Percentiles rank a stretch among this genome's conserved stretches.
Conservation (phyloP, 2,797 vertebrate genomes). For the Enteromius anoplus region DNA sequence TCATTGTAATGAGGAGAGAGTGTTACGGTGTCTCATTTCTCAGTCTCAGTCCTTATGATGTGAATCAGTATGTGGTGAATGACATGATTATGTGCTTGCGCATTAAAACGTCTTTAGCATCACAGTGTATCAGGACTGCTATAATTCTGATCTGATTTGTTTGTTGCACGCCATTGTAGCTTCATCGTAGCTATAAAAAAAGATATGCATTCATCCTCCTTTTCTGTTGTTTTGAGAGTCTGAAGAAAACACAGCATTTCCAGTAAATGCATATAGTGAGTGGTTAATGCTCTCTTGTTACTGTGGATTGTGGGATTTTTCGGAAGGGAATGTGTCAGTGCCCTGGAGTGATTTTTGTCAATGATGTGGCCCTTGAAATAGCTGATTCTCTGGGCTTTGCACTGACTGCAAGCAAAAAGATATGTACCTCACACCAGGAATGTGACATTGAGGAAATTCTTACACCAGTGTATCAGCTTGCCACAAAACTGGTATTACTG, state of each 20-base stretch:
- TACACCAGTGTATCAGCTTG: background rate
- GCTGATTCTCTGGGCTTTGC: background rate
- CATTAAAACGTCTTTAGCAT: background rate
- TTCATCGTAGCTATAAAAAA: background rate
- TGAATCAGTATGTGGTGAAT: slow-evolving; percentile 4
- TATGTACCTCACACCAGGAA: background rate
- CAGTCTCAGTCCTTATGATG: background rate
- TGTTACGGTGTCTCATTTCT: background rate
- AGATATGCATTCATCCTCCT: background rate
- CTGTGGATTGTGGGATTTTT: slow-evolving; percentile 1
- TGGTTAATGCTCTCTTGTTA: slow-evolving; percentile 3
- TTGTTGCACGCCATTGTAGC: background rate
- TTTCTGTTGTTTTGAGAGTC: slow-evolving; percentile 6
- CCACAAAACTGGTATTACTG: background rate
- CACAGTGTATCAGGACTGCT: background rate
- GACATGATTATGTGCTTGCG: background rate
- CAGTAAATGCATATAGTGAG: background rate
- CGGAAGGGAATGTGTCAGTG: background rate
- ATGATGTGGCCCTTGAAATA: background rate
- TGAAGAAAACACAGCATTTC: background rate
- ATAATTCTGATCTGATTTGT: slow-evolving; percentile 9
- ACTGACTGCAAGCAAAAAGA: background rate
- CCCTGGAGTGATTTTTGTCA: background rate
- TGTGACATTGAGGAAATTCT: background rate
- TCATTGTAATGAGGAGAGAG: slow-evolving; percentile 35